phyloP scores from a whole-genome alignment of 2,888 invertebrate genomes.

The Tenthredo distinguenda region DNA sequence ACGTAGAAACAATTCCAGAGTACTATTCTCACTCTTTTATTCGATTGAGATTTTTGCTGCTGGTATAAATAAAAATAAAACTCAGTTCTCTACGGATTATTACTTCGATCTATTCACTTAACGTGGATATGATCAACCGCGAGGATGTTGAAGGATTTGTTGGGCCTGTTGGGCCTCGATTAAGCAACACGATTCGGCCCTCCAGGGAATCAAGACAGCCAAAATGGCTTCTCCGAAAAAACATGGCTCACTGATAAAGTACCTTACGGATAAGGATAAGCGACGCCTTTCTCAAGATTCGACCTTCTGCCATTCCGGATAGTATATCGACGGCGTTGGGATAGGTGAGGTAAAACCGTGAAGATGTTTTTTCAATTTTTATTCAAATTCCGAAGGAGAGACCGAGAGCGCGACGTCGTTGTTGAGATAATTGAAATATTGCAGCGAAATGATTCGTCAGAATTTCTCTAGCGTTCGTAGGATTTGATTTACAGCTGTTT shows the following conservation, averaged over 20 bases:
- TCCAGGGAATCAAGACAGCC: conserved; percentile 33
- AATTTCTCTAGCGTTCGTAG: neutral
- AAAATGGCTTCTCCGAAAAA: conserved; percentile 21
- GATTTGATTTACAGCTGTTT: neutral
- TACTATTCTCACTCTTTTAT: neutral
- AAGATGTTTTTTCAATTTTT: neutral
- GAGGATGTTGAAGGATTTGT: neutral
- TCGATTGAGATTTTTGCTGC: neutral
- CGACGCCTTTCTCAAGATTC: neutral
- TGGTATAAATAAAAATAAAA: neutral
- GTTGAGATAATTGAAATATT: neutral
- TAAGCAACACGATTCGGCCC: conserved; percentile 27
- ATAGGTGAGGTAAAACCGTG: neutral
- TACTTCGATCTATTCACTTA: neutral
- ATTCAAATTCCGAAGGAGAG: neutral
- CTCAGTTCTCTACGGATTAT: neutral
- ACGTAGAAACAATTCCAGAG: neutral
- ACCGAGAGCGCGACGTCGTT: too few relatives aligned
- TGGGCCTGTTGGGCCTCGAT: conserved; percentile 23
- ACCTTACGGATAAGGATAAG: conserved; percentile 43
- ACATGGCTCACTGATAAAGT: conserved; percentile 28
- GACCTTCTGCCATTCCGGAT: neutral
- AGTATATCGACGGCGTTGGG: neutral
- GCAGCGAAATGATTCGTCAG: neutral
- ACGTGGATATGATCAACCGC: neutral